A percentile compares a stretch with the other conserved stretches of the same genome.
Evolutionary conservation across 2,113 vertebrate species (phyloP).

Genomic region (Choloepus hoffmanni): DNA sequence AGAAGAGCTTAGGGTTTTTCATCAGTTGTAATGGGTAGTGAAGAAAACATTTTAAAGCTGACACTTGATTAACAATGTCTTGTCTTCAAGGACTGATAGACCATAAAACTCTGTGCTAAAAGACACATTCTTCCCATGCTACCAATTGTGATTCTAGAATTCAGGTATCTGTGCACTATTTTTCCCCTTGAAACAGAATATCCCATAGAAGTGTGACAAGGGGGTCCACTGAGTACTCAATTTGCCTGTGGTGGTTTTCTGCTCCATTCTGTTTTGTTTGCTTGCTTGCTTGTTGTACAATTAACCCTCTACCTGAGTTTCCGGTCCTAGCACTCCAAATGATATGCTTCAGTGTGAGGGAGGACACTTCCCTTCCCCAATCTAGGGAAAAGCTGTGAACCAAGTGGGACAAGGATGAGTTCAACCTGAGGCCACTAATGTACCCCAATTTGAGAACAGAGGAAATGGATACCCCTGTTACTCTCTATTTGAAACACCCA

Average conservation of each 20-base stretch:
- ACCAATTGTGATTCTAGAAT: slow-evolving; percentile 62
- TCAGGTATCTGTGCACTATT: slow-evolving; percentile 28
- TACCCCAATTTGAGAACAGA: background rate
- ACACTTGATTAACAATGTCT: slow-evolving; percentile 63
- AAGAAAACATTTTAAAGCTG: slow-evolving; percentile 62
- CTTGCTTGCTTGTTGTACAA: background rate
- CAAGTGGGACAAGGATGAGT: background rate
- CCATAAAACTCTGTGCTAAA: slow-evolving; percentile 63
- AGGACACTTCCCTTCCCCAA: background rate
- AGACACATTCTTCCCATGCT: slow-evolving; percentile 57
- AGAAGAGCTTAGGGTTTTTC: slow-evolving; percentile 49
- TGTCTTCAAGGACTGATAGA: slow-evolving; percentile 54
- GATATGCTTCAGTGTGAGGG: background rate
- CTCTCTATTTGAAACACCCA: background rate
- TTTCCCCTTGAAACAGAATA: slow-evolving; percentile 43
- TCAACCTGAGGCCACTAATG: background rate
- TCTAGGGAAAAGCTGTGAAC: background rate
- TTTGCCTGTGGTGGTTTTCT: slow-evolving; percentile 32
- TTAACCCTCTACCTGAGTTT: slow-evolving; percentile 35
- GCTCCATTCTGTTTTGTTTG: slow-evolving; percentile 14
- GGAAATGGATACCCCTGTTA: background rate
- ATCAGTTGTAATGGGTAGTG: slow-evolving; percentile 43
- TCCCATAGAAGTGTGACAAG: slow-evolving; percentile 26
- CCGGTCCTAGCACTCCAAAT: background rate
- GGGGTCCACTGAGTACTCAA: slow-evolving; percentile 35